Conservation (phyloP, 1,140 invertebrate species). For the Maconellicoccus hirsutus region DNA sequence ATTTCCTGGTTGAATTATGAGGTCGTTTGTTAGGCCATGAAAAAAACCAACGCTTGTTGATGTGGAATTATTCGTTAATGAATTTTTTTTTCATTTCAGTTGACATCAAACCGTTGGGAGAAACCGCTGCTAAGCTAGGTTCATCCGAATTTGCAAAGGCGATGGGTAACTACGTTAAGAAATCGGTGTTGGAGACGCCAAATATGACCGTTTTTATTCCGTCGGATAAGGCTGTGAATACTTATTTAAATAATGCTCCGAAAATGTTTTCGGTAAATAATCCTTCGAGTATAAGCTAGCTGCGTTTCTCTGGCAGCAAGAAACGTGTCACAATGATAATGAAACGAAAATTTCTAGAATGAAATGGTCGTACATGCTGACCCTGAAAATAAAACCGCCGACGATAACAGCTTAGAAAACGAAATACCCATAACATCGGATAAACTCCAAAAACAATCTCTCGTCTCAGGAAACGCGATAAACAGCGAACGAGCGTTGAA, state of each 20-base stretch:
- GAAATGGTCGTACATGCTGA: background rate
- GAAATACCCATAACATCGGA: conserved; percentile 19
- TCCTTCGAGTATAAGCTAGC: too few species aligned
- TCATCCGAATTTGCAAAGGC: conserved; percentile 22
- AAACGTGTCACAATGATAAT: too few species aligned
- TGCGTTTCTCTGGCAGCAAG: too few species aligned
- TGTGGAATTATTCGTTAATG: background rate
- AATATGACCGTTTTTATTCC: conserved; percentile 26
- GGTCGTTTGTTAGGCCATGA: background rate
- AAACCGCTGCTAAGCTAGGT: conserved; percentile 24
- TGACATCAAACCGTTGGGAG: conserved; percentile 24
- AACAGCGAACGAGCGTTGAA: conserved; percentile 32
- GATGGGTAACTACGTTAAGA: conserved; percentile 20
- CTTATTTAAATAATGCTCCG: background rate
- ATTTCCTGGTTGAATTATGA: background rate
- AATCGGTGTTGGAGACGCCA: conserved; percentile 14
- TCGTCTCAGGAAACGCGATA: conserved; percentile 11
- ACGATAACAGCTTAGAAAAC: conserved; percentile 4
- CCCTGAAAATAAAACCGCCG: background rate
- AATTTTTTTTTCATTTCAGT: conserved; percentile 24
- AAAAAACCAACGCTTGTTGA: background rate
- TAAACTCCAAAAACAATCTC: background rate
- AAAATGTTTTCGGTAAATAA: conserved; percentile 4
- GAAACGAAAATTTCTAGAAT: background rate
- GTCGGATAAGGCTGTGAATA: conserved; percentile 19